These are phyloP conservation scores for Halocynthia roretzi DNA, from an alignment of 23 tunicate genomes.

Conservation along the genomic window DNA sequence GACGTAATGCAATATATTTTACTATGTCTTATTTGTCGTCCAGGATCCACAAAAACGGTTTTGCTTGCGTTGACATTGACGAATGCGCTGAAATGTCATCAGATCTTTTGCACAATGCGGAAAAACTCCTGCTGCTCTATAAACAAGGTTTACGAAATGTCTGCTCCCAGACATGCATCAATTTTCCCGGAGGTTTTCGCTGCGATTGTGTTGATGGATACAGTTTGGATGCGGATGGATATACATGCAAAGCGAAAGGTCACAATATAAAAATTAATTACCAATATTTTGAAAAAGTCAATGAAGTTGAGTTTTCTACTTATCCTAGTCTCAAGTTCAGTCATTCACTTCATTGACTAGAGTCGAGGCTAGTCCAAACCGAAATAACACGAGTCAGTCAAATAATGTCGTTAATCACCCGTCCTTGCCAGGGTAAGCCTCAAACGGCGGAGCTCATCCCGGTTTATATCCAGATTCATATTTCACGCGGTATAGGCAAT, in stretches of 20 bases:
- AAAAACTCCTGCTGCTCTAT: constrained; percentile 4
- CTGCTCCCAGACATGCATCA: constrained; percentile 12
- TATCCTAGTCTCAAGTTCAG: no score
- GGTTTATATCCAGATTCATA: no score
- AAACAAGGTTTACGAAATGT: constrained; percentile 2
- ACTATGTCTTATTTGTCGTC: background rate
- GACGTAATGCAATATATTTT: background rate
- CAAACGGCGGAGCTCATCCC: no score
- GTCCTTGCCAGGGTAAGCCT: no score
- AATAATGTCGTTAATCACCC: no score
- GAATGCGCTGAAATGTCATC: constrained; percentile 23
- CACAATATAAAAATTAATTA: no score
- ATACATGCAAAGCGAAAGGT: constrained; percentile 14
- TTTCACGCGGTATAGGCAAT: no score
- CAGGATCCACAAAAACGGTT: constrained; percentile 3
- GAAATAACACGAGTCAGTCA: no score
- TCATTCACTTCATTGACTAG: no score
- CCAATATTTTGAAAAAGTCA: no score
- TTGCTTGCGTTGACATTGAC: constrained; percentile 11
- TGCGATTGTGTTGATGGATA: constrained; percentile 23
- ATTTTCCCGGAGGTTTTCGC: constrained; percentile 6
- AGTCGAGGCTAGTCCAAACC: no score
- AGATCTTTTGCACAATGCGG: background rate
- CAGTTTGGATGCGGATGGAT: constrained; percentile 2
- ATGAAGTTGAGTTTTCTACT: no score